phyloP scores from a whole-genome alignment of 1,140 invertebrate genomes.

The Heliconius eleuchia region DNA sequence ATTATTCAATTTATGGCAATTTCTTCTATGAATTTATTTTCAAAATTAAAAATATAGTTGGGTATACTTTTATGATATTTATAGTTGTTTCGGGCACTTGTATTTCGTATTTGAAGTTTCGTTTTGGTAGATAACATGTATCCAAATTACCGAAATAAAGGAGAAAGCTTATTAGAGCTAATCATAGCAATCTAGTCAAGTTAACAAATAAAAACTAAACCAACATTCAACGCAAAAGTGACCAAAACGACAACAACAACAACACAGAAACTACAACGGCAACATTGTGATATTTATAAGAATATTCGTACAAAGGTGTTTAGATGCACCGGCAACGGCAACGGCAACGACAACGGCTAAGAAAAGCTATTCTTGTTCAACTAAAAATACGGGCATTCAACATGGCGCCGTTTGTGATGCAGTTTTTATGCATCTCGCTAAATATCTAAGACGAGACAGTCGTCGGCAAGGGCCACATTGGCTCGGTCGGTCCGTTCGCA shows the following conservation, averaged over 20 bases:
- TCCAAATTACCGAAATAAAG: too few relatives aligned
- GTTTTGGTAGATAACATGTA: too few relatives aligned
- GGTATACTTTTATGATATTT: too few relatives aligned
- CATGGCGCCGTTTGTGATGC: slow-evolving; percentile 57
- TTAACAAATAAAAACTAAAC: not conserved
- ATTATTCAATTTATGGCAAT: not conserved
- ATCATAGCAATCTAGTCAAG: too few relatives aligned
- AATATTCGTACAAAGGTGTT: slow-evolving; percentile 51
- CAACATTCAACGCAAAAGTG: not conserved
- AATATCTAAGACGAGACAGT: slow-evolving; percentile 48
- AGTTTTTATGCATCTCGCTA: slow-evolving; percentile 70
- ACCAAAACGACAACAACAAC: not conserved
- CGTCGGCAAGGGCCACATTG: slow-evolving; percentile 23
- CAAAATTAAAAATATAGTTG: too few relatives aligned
- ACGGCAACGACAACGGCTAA: slow-evolving; percentile 53
- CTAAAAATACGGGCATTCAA: slow-evolving; percentile 67
- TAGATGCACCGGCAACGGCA: slow-evolving; percentile 52
- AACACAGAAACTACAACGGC: not conserved
- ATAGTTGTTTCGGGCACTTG: too few relatives aligned
- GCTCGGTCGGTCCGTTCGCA: slow-evolving; percentile 32
- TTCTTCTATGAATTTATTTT: too few relatives aligned
- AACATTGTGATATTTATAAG: not conserved
- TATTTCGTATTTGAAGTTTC: too few relatives aligned
- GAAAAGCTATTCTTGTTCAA: slow-evolving; percentile 61
- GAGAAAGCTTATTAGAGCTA: too few relatives aligned